Base-by-base conservation (phyloP, 2,888 invertebrate species). In the Lobophora halterata region DNA sequence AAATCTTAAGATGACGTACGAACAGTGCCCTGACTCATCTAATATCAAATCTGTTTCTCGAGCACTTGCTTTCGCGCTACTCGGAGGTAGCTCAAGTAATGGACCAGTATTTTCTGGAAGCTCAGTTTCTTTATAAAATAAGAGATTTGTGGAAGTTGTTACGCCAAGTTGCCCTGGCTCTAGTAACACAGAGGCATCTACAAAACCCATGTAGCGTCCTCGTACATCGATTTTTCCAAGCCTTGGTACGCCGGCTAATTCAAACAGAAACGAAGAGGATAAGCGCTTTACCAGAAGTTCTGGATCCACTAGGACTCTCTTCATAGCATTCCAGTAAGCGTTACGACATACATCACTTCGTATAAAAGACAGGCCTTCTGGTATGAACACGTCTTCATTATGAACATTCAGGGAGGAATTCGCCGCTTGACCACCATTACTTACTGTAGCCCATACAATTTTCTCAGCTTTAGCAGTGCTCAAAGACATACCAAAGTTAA, bases 291-390 rank as follows among this genome's bases (percentile, higher is more conserved):
- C 55, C 5, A 87, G 57, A 1, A 45, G 19, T 6, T 46, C 33
- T 2, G 71, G 59, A 38, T 86, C 70, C 5, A 86, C 67, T n/a
- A 83, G 60, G n/a, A 80, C 61, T 32, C 87, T 63, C 42, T 66
- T 78, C 62, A 82, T 70, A 2, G 78, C 63, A 54, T 85, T 78
- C 87, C 87, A 87, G 50, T 80, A 81, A 36, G 61, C 62, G 11
- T 71, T 70, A 36, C 53, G 65, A 52, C 85, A 83, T 1, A 48
- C 9, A 6, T 52, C 35, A 14, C 46, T 60, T 25, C 49, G 38
- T 30, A 46, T 49, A 5, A 48, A 43, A 19, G 52, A 46, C 34
- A 83, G 58, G 41, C 76, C 72, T 12, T 60, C 49, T 11, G 77
- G 71, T 20, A 82, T 34, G 55, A 67, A 87, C 36, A 46, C 63